Evolutionary conservation across 2,797 vertebrate species (phyloP).

Genomic region (Melanotaenia trifasciata): DNA sequence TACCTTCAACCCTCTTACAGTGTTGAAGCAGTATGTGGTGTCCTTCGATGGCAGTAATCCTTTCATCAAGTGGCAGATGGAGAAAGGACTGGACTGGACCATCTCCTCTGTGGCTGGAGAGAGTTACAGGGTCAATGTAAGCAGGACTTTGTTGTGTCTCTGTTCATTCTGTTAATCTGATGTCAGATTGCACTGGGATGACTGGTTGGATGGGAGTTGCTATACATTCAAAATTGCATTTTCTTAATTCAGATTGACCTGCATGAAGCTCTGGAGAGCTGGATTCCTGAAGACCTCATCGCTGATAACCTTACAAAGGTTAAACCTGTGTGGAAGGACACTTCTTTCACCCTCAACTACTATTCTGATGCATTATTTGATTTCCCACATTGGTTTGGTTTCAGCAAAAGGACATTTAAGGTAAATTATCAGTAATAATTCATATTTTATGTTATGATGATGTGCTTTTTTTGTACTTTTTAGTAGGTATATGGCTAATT

Average conservation of each 20-base stretch:
- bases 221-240: not conserved
- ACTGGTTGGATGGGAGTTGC: not conserved
- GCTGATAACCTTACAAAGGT: constrained; percentile 1
- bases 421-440: constrained; percentile 16
- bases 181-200: not conserved
- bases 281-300: constrained; percentile 39
- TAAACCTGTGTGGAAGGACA: constrained; percentile 60
- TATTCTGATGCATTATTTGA: constrained; percentile 78
- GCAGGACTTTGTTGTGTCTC: not conserved
- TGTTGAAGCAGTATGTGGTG: constrained; percentile 64
- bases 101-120: constrained; percentile 80
- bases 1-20: constrained; percentile 36
- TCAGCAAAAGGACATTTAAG: constrained; percentile 73
- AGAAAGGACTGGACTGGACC: constrained; percentile 74
- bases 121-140: constrained; percentile 79
- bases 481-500: constrained; percentile 4
- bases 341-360: constrained; percentile 76
- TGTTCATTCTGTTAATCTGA: not conserved
- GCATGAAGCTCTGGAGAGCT: constrained; percentile 57
- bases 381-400: constrained; percentile 77
- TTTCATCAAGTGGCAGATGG: constrained; percentile 75
- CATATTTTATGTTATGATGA: not conserved
- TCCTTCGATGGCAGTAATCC: constrained; percentile 70
- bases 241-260: constrained; percentile 68
- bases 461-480: not conserved